A percentile compares a stretch with the other conserved stretches of the same genome.
phyloP scores from a whole-genome alignment of 2,113 vertebrate species.

The Stegastes partitus region DNA sequence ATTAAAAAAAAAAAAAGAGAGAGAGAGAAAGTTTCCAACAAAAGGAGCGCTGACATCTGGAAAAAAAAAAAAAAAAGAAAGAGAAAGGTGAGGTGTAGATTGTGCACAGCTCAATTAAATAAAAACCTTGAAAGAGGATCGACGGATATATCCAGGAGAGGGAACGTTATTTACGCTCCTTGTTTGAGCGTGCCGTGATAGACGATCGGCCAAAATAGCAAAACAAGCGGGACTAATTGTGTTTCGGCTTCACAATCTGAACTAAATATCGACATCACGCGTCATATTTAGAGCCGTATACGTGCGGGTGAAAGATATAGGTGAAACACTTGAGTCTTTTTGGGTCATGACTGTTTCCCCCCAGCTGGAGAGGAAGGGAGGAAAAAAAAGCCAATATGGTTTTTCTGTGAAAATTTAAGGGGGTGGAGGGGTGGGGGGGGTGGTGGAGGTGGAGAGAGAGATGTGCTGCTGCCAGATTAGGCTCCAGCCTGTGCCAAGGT shows the following conservation, averaged over 20 bases:
- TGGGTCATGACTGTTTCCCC: slow-evolving; percentile 59
- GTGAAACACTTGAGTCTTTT: slow-evolving; percentile 49
- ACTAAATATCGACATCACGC: slow-evolving; percentile 21
- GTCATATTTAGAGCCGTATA: slow-evolving; percentile 7
- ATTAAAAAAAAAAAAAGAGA: slow-evolving; percentile 56
- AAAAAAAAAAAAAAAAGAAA: slow-evolving; percentile 80
- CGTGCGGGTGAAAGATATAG: slow-evolving; percentile 30
- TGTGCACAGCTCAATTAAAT: slow-evolving; percentile 33
- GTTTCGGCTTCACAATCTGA: slow-evolving; percentile 19
- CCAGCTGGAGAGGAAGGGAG: slow-evolving; percentile 29
- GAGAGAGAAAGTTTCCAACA: slow-evolving; percentile 47
- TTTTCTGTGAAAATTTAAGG: slow-evolving; percentile 69
- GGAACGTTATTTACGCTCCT: slow-evolving; percentile 5
- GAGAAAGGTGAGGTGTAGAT: slow-evolving; percentile 78
- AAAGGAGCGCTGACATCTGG: slow-evolving; percentile 63
- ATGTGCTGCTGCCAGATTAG: slow-evolving; percentile 98
- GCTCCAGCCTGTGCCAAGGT: slow-evolving; percentile 95
- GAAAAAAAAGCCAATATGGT: slow-evolving; percentile 69
- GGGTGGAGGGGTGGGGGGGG: slow-evolving; percentile 13
- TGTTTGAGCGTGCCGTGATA: not conserved
- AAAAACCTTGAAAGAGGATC: slow-evolving; percentile 45
- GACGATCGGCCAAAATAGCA: slow-evolving; percentile 31
- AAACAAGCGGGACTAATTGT: slow-evolving; percentile 56
- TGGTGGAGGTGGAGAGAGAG: slow-evolving; percentile 82
- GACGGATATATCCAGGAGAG: slow-evolving; percentile 1